phyloP scores from a whole-genome alignment of 2,797 vertebrate genomes.

The Syncerus caffer region DNA sequence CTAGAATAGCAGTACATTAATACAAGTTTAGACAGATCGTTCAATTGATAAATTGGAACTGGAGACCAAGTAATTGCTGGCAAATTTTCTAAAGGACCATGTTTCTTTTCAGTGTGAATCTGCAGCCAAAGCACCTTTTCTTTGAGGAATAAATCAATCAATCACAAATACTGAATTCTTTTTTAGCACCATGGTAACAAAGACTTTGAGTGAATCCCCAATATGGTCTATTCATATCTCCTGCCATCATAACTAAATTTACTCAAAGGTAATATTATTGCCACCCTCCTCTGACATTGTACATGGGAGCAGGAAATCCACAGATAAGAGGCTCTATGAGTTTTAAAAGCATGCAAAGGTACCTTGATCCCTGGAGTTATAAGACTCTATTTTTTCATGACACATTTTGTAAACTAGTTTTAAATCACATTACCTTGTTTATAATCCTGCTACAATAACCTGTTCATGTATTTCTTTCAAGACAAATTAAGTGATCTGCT shows the following conservation, averaged over 20 bases:
- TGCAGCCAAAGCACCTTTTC: constrained; percentile 28
- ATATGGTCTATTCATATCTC: background rate
- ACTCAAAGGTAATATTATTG: background rate
- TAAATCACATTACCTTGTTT: background rate
- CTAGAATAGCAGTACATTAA: background rate
- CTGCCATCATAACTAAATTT: background rate
- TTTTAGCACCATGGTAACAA: background rate
- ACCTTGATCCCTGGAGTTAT: background rate
- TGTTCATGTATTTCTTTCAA: background rate
- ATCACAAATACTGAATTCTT: background rate
- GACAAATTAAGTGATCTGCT: background rate
- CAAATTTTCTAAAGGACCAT: constrained; percentile 39
- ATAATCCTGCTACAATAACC: background rate
- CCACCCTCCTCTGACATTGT: constrained; percentile 22
- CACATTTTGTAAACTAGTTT: constrained; percentile 20
- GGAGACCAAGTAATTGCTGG: constrained; percentile 33
- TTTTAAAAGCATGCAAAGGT: background rate
- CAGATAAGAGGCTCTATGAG: background rate
- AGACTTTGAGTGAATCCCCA: background rate
- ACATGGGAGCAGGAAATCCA: background rate
- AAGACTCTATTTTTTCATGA: background rate
- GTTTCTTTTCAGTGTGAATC: constrained; percentile 48
- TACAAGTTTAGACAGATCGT: background rate
- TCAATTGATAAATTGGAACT: background rate
- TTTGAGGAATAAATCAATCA: constrained; percentile 17